Evolutionary conservation across 2,888 invertebrate species (phyloP).

Genomic region (Argyresthia goedartella): DNA sequence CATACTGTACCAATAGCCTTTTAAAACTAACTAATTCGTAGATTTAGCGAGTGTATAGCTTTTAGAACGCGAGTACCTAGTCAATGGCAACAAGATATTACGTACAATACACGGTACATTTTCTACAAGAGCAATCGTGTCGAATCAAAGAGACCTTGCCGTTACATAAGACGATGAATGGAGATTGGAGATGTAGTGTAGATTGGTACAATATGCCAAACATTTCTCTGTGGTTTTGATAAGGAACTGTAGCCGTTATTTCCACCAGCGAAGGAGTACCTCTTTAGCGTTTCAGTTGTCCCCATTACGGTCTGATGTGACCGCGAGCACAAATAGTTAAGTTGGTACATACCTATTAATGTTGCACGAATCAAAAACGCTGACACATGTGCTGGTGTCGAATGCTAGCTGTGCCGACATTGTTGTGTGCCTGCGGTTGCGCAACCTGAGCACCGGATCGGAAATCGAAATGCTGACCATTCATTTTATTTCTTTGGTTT

Average conservation of each 20-base stretch:
- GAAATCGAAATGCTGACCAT: too few relatives aligned
- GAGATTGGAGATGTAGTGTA: not conserved
- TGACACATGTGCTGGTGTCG: slow-evolving; percentile 22
- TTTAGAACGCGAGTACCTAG: not conserved
- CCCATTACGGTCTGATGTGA: slow-evolving; percentile 24
- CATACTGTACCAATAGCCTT: too few relatives aligned
- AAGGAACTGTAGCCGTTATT: too few relatives aligned
- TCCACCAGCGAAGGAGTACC: too few relatives aligned
- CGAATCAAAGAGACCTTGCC: not conserved
- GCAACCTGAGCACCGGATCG: too few relatives aligned
- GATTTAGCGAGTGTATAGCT: too few relatives aligned
- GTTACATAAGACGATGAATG: not conserved
- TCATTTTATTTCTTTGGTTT: too few relatives aligned
- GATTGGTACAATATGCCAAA: too few relatives aligned
- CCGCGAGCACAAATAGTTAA: slow-evolving; percentile 24
- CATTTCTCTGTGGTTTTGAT: too few relatives aligned
- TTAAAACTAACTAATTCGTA: too few relatives aligned
- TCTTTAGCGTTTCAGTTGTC: not conserved
- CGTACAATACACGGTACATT: not conserved
- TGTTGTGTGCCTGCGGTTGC: not conserved
- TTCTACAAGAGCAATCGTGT: not conserved
- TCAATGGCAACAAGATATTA: slow-evolving; percentile 8
- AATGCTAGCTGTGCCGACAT: slow-evolving; percentile 17
- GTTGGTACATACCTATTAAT: slow-evolving; percentile 13
- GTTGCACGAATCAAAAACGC: slow-evolving; percentile 8